A percentile compares a stretch with the other conserved stretches of the same genome.
Evolutionary conservation across 2,888 invertebrate genomes (phyloP).

Genomic region (Drosophila stalkeri): DNA sequence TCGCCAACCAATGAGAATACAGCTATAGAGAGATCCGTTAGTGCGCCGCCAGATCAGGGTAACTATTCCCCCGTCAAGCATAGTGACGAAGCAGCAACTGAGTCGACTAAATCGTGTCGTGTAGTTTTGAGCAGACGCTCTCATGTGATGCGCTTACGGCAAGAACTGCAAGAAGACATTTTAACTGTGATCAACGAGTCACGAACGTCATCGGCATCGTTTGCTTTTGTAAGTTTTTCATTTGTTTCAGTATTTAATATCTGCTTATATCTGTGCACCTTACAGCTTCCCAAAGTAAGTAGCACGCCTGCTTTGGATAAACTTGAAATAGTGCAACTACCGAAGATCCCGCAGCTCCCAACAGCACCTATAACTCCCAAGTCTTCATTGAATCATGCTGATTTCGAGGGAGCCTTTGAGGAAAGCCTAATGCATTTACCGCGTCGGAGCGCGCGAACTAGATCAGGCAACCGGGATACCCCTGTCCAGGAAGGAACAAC

Average conservation of each 20-base stretch:
- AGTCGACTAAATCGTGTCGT: conserved; percentile 1
- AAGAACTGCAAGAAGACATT: conserved; percentile 5
- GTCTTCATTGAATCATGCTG: background rate
- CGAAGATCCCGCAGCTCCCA: background rate
- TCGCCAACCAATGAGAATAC: background rate
- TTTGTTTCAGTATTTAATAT: background rate
- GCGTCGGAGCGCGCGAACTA: no score
- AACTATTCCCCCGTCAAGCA: background rate
- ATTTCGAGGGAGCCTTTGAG: conserved; percentile 16
- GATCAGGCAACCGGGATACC: background rate
- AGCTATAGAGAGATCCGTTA: background rate
- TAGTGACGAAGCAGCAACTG: background rate
- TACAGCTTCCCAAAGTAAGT: conserved; percentile 41
- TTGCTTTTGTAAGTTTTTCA: conserved; percentile 25
- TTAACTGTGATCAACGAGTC: background rate
- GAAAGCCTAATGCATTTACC: background rate
- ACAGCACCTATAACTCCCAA: background rate
- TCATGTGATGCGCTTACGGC: background rate
- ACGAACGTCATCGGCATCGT: background rate
- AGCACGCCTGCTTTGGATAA: conserved; percentile 37
- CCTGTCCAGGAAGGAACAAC: background rate
- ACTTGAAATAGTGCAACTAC: no score
- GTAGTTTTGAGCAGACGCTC: background rate
- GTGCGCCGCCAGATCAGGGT: background rate
- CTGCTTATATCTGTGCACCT: background rate